Evolutionary conservation across 2,888 invertebrate species (phyloP), one percentile per base, ranked within the genome.

Genomic region (Torymus texanus): DNA sequence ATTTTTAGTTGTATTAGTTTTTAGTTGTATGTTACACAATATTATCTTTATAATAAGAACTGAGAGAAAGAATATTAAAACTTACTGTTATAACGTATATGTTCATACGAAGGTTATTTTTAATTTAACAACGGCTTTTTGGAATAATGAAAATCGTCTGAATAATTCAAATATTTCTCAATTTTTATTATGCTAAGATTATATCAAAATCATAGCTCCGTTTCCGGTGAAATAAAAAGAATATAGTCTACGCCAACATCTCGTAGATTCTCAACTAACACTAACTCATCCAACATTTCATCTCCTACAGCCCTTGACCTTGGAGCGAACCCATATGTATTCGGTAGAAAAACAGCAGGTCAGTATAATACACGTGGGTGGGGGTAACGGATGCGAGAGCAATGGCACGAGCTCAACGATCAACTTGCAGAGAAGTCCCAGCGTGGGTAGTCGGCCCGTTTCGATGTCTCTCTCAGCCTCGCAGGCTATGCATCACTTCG

Each of bases 291-390:
- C 61, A 21, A 70, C 51, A 79, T 79, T 79, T 79, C 79, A 63
- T 80, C 29, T 76, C 56, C 84, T 84, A 81, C 85, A 90, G 90
- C 88, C 87, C 50, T 83, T 90, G 16, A 92, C 92, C 62, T 90
- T 95, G 83, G 94, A 95, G 88, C 92, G 93, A 85, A 93, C 94
- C 66, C 94, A 95, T 88, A 91, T 95, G 74, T 95, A 94, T 91
- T 93, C 93, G 53, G 94, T 95, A 67, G 94, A 95, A 88, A 95
- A 94, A 89, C 95, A 95, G 81, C 95, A 95, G 87, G 94, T 95
- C 80, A 94, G 94, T 74, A 92, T 94, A 85, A 93, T 94, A 77
- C 93, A 93, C 87, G 93, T 94, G 81, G 92, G 92, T 78, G 90
- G 89, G 82, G 88, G 86, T 84, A 29, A 51, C 72, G 66, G 51